Base-by-base conservation (phyloP, 2,797 vertebrate species). In the Zenarchopterus dispar region DNA sequence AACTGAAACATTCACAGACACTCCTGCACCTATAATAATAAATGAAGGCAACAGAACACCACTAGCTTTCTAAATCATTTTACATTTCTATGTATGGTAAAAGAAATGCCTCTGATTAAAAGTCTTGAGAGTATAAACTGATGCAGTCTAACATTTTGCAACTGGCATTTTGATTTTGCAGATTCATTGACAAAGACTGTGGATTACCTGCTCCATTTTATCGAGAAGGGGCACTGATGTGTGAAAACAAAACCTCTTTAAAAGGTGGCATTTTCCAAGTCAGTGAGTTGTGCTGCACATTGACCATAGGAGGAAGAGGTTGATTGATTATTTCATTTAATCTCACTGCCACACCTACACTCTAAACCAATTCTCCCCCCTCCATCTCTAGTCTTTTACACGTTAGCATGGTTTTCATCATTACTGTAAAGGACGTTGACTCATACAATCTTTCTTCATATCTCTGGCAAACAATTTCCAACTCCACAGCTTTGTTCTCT, bases 251-350 rank as follows among this genome's bases (percentile, higher is more conserved):
- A 80, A 73, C 33, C 69, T 31, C 52, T 61, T 77, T 64, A 82
- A 77, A 53, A 63, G 45, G 47, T 48, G 36, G 65, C 70, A 77
- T 86, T 84, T 87, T 87, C 75, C 70, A 78, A 80, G 22, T 73
- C 80, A 78, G 42, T 73, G 71, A 67, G 19, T 59, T 41, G 66
- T 45, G 63, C 69, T 26, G 48, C 76, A 70, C 72, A 81, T 75
- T 80, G 78, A 89, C 75, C 72, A 75, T 70, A 73, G 55, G 43
- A 65, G 67, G 67, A 82, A 67, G 77, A 70, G 26, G 49, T 55
- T 85, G 80, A 91, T 88, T 82, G 78, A 90, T 89, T 83, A 87
- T 82, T 80, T 88, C 53, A 64, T 76, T 85, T 86, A 82, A 82
- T 79, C 63, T 56, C 21, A 31, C 61, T 58, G 73, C 68, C 81